Evolutionary conservation across 2,797 vertebrate genomes (phyloP).

Genomic region (Myotis myotis): DNA sequence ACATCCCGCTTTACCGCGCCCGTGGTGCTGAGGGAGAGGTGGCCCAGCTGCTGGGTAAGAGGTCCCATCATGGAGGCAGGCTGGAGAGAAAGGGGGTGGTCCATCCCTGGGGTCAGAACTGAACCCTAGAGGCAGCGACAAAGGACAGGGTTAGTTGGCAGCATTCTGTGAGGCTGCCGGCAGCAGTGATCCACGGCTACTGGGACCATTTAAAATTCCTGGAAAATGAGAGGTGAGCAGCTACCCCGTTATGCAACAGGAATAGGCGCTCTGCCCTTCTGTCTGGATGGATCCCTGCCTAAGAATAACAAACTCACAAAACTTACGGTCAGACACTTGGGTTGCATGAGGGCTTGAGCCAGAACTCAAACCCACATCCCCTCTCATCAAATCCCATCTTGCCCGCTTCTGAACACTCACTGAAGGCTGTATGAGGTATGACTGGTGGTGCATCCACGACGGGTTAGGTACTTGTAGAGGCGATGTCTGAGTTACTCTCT

Average conservation of each 20-base stretch:
- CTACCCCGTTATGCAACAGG: background rate
- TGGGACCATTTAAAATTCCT: background rate
- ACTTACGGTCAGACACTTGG: background rate
- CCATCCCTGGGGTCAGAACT: conserved; percentile 91
- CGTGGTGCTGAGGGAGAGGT: conserved; percentile 92
- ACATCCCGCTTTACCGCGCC: conserved; percentile 87
- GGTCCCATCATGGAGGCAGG: conserved; percentile 93
- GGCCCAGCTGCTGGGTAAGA: conserved; percentile 93
- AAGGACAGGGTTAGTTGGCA: background rate
- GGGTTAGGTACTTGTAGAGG: conserved; percentile 90
- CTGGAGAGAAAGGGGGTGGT: conserved; percentile 94
- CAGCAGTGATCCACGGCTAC: background rate
- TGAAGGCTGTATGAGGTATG: conserved; percentile 95
- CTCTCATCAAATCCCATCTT: background rate
- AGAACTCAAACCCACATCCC: conserved; percentile 29
- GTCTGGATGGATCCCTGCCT: background rate
- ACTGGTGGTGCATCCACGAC: conserved; percentile 95
- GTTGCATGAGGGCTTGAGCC: background rate
- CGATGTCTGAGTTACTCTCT: conserved; percentile 71
- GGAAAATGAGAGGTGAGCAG: background rate
- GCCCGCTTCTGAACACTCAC: conserved; percentile 85
- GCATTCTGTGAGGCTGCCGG: too few relatives aligned
- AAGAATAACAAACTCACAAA: background rate
- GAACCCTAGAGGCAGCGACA: conserved; percentile 85
- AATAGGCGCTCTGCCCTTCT: background rate